These are phyloP conservation scores for Conchocele bisecta DNA, from an alignment of 2,888 invertebrate genomes.

Conservation along the genomic window DNA sequence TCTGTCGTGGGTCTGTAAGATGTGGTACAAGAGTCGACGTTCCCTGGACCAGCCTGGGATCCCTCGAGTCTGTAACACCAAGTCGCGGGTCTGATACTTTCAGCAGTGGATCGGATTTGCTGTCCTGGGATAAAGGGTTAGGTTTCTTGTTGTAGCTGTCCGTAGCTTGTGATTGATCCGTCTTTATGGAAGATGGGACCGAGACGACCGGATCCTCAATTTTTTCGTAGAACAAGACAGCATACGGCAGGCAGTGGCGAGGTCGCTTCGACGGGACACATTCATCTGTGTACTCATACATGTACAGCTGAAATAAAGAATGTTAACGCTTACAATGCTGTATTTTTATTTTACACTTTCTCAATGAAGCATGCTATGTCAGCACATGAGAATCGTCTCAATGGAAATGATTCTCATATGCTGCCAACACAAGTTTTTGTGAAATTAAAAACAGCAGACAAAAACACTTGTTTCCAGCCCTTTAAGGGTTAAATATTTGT, in stretches of 20 bases:
- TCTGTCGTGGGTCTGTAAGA: neutral
- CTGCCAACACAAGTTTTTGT: too few relatives aligned
- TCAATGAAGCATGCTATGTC: too few relatives aligned
- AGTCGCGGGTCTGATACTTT: slow-evolving; percentile 16
- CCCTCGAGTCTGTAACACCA: neutral
- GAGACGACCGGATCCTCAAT: slow-evolving; percentile 10
- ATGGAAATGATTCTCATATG: too few relatives aligned
- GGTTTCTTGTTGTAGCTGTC: slow-evolving; percentile 49
- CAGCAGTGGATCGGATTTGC: neutral
- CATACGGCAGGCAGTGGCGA: slow-evolving; percentile 75
- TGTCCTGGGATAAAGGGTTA: slow-evolving; percentile 1
- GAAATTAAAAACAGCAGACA: too few relatives aligned
- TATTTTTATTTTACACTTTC: too few relatives aligned
- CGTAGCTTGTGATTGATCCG: neutral
- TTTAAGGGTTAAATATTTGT: too few relatives aligned
- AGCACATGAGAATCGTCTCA: too few relatives aligned
- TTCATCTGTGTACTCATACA: slow-evolving; percentile 77
- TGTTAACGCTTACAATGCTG: neutral
- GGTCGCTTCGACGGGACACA: slow-evolving; percentile 68
- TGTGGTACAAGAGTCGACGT: neutral
- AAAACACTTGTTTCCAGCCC: too few relatives aligned
- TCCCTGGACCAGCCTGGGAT: too few relatives aligned
- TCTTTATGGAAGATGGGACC: too few relatives aligned
- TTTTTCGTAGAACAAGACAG: slow-evolving; percentile 60
- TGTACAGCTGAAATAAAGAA: slow-evolving; percentile 69